Conservation (phyloP, 2,888 invertebrate genomes). For the Caprella mutica region DNA sequence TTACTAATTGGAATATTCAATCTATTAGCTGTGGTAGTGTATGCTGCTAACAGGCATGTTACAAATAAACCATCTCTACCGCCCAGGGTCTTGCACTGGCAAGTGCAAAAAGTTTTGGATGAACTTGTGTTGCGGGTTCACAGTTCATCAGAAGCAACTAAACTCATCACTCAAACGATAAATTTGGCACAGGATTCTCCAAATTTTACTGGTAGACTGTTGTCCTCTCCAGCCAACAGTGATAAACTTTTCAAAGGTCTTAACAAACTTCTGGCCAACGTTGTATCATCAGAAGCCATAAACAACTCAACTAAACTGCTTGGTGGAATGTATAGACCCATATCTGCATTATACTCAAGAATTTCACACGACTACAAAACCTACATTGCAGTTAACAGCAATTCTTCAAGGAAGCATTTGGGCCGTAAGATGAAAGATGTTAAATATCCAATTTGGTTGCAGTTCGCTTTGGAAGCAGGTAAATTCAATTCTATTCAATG, state of each 20-base stretch:
- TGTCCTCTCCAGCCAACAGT: background rate
- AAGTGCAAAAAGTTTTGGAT: constrained; percentile 32
- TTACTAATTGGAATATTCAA: constrained; percentile 30
- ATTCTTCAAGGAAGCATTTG: background rate
- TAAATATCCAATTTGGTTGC: background rate
- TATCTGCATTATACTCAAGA: background rate
- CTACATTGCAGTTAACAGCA: background rate
- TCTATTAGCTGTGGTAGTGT: constrained; percentile 29
- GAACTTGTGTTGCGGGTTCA: constrained; percentile 33
- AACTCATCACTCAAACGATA: constrained; percentile 22
- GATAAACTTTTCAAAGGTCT: background rate
- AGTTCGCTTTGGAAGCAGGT: background rate
- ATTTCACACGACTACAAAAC: background rate
- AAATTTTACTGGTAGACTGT: background rate
- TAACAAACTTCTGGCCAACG: background rate
- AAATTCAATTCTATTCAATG: background rate
- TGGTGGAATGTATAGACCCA: background rate
- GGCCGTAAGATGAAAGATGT: background rate
- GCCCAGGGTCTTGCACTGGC: constrained; percentile 23
- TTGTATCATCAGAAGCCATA: constrained; percentile 2
- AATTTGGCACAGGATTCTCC: background rate
- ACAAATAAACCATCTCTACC: constrained; percentile 9
- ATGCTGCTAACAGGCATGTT: constrained; percentile 21
- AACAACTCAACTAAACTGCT: background rate
- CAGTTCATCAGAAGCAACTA: constrained; percentile 24